Percentiles rank a stretch among this genome's conserved stretches.
phyloP scores from a whole-genome alignment of 2,888 invertebrate genomes.

The Reticulitermes lucifugus region DNA sequence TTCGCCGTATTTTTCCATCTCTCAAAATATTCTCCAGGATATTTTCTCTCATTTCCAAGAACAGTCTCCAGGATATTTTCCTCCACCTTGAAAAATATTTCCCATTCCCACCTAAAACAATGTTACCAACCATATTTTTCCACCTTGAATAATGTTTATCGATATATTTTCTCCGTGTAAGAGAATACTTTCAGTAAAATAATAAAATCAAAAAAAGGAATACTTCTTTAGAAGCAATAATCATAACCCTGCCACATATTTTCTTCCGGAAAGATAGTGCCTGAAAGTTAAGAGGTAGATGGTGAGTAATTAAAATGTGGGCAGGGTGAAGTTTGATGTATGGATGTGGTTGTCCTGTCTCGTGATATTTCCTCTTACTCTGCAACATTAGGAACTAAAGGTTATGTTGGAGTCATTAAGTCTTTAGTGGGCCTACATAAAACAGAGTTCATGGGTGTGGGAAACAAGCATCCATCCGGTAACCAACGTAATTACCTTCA shows the following conservation, averaged over 20 bases:
- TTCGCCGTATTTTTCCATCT: no score
- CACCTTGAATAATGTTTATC: no score
- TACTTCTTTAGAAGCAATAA: no score
- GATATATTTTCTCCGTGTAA: no score
- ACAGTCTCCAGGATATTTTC: no score
- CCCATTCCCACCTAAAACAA: no score
- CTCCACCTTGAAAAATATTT: no score
- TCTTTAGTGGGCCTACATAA: background rate
- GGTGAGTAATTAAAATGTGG: background rate
- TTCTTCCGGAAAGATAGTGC: background rate
- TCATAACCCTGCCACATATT: background rate
- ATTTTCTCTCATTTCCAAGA: no score
- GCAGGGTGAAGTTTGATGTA: background rate
- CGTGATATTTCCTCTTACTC: background rate
- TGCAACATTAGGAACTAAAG: constrained; percentile 11
- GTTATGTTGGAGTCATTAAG: constrained; percentile 7
- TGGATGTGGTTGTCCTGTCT: background rate
- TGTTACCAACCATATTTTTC: no score
- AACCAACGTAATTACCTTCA: constrained; percentile 6
- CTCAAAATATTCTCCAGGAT: no score
- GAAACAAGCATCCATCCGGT: background rate
- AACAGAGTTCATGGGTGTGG: background rate
- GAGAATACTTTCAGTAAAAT: no score
- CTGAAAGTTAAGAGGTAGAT: background rate
- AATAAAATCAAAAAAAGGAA: no score